Base-by-base conservation (phyloP, 2,797 vertebrate genomes). In the Linurgus olivaceus region DNA sequence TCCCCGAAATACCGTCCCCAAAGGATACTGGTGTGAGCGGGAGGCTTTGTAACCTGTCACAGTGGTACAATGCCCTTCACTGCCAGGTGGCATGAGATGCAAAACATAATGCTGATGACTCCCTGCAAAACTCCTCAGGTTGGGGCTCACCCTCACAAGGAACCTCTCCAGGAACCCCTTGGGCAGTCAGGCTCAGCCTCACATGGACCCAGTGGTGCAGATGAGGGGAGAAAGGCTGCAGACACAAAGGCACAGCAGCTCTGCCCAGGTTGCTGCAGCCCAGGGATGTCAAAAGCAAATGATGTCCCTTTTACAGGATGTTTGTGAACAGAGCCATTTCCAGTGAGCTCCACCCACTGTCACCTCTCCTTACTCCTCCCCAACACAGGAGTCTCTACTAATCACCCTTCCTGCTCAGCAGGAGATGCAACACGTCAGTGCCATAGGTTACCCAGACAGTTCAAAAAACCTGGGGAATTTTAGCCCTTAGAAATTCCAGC, bases 141-240 rank as follows among this genome's bases (percentile, higher is more conserved):
- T 0, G 0, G 20, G 13, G 25, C 51, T 84, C 37, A 11, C 11
- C 21, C 38, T 31, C 35, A 23, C 55, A 11, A 57, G 33, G 23
- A 57, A 35, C 15, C 55, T 57, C 15, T 57, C 15, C 55, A 35
- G 23, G 25, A 59, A 63, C 5, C 17, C 23, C 28, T 33, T 2
- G 0, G 18, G 28, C 26, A 44, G 12, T 1, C 4, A 4, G 35
- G 20, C 42, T 76, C 16, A 5, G 10, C 1, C 50, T 31, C 5
- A 1, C 54, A 45, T 18, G 40, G 47, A 8, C 6, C 7, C 4
- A 1, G 21, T 0, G 0, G 17, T 8, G 35, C 61, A 50, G 45
- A 20, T 0, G 3, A 24, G 6, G 31, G 16, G 11, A 70, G 25
- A 38, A 51, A 18, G 12, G 55, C 13, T 3, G 10, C 35, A 23